A percentile compares a stretch with the other conserved stretches of the same genome.
phyloP scores from a whole-genome alignment of 1,140 invertebrate species.

The Heliconius himera region DNA sequence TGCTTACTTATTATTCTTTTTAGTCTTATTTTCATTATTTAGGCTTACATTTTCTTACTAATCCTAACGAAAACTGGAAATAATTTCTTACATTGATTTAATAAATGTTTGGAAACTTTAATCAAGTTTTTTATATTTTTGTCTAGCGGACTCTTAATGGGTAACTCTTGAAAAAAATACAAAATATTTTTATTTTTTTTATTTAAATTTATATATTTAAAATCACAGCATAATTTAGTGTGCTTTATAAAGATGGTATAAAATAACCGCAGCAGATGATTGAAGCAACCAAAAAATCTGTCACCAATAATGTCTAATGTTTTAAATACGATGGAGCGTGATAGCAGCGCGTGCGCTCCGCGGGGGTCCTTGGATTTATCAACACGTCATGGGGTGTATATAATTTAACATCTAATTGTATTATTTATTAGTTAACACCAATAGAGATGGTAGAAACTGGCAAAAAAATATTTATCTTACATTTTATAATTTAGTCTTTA shows the following conservation, averaged over 20 bases:
- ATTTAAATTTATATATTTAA: background rate
- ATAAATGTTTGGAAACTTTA: too few relatives aligned
- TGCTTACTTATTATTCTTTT: too few relatives aligned
- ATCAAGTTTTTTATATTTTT: too few relatives aligned
- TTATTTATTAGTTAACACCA: slow-evolving; percentile 25
- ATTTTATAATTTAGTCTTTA: too few relatives aligned
- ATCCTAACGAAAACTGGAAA: too few relatives aligned
- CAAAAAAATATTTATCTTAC: background rate
- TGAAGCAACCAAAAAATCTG: slow-evolving; percentile 67
- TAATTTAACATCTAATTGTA: slow-evolving; percentile 39
- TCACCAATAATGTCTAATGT: slow-evolving; percentile 36
- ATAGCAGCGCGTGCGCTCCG: slow-evolving; percentile 66
- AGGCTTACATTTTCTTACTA: too few relatives aligned
- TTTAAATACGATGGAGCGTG: slow-evolving; percentile 33
- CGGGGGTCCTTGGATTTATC: slow-evolving; percentile 49
- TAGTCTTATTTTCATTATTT: too few relatives aligned
- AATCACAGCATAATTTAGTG: background rate
- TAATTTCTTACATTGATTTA: too few relatives aligned
- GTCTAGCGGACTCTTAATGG: too few relatives aligned
- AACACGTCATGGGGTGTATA: slow-evolving; percentile 44
- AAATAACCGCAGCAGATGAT: slow-evolving; percentile 62
- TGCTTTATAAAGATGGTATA: background rate
- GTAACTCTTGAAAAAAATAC: too few relatives aligned
- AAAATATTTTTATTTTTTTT: too few relatives aligned
- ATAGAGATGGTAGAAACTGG: background rate